Evolutionary conservation across 2,888 invertebrate genomes (phyloP), one percentile per base, ranked within the genome.

Genomic region (Balanococcus diminutus): DNA sequence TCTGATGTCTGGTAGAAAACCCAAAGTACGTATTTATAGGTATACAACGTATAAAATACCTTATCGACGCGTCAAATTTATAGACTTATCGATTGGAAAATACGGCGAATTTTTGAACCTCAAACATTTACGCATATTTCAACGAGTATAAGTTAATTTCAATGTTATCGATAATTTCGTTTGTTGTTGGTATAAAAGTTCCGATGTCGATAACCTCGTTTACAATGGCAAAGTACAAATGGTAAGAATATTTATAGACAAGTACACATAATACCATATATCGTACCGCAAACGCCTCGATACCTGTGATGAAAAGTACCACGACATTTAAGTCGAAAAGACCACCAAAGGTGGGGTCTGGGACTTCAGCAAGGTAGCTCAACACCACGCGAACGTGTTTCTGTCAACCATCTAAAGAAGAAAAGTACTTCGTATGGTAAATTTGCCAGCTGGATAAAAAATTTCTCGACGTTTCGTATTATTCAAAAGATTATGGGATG

Each of bases 181-280:
- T 79, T 79, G 36, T 36, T 79, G 56, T 56, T 22, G 19, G 36
- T 28, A 22, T 36, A 36, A 36, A n/a, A 79, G 75, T 79, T 79
- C 75, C 75, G 36, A 79, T 36, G 75, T 79, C 75, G 75, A 79
- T 79, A 79, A 79, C 75, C 75, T 79, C 75, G 22, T 79, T 79
- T 56, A 36, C 75, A 36, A 79, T 79, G 11, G 31, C 36, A 79
- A 79, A 79, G 75, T 79, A 79, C 75, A 79, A 32, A 36, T 67
- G n/a, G 75, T 79, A 67, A 19, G 31, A 79, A 79, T 79, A 79
- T 79, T 72, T 72, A 72, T 72, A 72, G 72, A 72, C 31, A 14
- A 72, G 31, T 72, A 22, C 25, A 25, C 3, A 19, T 19, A 4
- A 19, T n/a, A 28, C 28, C 28, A 14, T 72, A 22, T 2, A 28